Conservation (phyloP, 2,888 invertebrate genomes). For the Neoitamus cyanurus region DNA sequence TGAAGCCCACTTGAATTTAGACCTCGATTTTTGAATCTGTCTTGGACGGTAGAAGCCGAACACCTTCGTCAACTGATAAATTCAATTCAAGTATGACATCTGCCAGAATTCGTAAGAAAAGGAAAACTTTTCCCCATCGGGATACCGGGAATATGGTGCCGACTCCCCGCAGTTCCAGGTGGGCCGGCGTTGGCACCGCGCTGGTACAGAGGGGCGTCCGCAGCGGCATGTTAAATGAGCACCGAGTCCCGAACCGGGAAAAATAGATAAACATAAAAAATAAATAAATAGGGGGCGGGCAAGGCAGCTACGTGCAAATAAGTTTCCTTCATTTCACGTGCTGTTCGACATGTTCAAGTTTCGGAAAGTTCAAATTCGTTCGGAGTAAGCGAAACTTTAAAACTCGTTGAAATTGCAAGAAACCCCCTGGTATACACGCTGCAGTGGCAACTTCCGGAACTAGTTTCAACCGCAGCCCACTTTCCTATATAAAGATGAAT, state of each 20-base stretch:
- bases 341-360: conserved; percentile 34
- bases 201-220: neutral
- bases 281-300: neutral
- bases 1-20: neutral
- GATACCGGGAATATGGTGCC: neutral
- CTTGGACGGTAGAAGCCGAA: neutral
- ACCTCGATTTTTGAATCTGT: neutral
- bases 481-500: neutral
- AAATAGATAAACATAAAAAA: neutral
- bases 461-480: neutral
- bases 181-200: neutral
- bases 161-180: neutral
- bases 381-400: conserved; percentile 32
- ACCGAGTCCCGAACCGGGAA: neutral
- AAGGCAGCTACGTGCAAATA: neutral
- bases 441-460: conserved; percentile 16
- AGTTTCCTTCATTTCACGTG: conserved; percentile 32
- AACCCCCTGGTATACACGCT: conserved; percentile 22
- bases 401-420: conserved; percentile 38
- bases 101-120: neutral
- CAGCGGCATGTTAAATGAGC: neutral
- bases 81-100: conserved; percentile 1
- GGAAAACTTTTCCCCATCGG: neutral
- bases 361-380: conserved; percentile 25
- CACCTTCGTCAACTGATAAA: conserved; percentile 5